Conservation (phyloP, 2,113 vertebrate genomes). For the Ranitomeya variabilis region DNA sequence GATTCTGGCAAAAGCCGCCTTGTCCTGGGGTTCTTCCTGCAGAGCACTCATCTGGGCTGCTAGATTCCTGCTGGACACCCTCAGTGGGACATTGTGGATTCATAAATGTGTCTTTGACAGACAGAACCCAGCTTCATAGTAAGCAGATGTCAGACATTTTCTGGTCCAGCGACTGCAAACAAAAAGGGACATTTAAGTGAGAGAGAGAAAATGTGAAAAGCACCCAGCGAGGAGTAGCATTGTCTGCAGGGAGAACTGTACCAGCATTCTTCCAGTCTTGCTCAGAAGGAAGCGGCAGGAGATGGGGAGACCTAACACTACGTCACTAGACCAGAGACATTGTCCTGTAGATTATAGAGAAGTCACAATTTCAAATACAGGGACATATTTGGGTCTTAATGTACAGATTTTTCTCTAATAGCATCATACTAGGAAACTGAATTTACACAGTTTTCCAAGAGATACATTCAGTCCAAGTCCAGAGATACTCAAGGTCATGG, state of each 20-base stretch:
- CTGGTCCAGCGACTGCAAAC: constrained; percentile 48
- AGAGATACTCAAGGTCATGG: too few species aligned
- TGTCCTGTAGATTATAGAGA: background rate
- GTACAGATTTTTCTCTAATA: background rate
- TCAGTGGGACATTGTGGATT: constrained; percentile 47
- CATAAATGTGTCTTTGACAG: constrained; percentile 52
- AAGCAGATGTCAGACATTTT: constrained; percentile 58
- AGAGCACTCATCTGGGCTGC: constrained; percentile 29
- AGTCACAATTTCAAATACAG: background rate
- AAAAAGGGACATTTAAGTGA: constrained; percentile 42
- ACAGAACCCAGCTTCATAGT: constrained; percentile 53
- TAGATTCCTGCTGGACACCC: constrained; percentile 22
- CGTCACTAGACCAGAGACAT: background rate
- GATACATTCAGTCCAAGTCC: too few species aligned
- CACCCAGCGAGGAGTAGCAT: background rate
- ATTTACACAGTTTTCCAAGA: background rate
- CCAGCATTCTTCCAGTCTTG: background rate
- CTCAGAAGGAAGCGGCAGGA: background rate
- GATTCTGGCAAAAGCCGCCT: constrained; percentile 17
- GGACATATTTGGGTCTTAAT: background rate
- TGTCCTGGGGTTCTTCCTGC: constrained; percentile 37
- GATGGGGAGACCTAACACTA: background rate
- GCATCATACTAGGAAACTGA: background rate
- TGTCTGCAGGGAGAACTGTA: constrained; percentile 12
- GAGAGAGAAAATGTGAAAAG: constrained; percentile 39